These are phyloP conservation scores for Peromyscus polionotus DNA, from an alignment of 2,113 vertebrate species.

Conservation along the genomic window DNA sequence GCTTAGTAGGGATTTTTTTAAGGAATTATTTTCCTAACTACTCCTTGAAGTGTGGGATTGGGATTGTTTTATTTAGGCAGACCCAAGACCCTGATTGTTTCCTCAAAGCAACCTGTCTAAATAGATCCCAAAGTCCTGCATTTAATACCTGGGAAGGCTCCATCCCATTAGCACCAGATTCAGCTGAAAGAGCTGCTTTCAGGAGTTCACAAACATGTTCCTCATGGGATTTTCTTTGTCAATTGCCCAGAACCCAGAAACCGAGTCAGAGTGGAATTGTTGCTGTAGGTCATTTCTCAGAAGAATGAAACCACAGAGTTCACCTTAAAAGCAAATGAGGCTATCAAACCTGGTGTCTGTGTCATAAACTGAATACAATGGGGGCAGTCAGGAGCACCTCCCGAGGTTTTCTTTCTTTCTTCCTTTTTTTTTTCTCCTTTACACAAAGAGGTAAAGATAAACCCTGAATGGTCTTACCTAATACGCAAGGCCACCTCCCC, in stretches of 20 bases:
- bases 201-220: not conserved
- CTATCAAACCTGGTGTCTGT: not conserved
- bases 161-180: constrained; percentile 43
- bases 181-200: not conserved
- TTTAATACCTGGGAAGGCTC: constrained; percentile 29
- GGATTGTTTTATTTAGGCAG: constrained; percentile 19
- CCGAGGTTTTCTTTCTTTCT: not conserved
- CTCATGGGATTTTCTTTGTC: not conserved
- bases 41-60: not conserved
- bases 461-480: not conserved
- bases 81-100: not conserved
- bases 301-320: not conserved
- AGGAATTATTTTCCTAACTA: not conserved
- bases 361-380: not conserved
- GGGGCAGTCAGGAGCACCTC: not conserved
- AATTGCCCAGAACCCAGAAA: constrained; percentile 33
- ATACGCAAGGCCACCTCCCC: not conserved
- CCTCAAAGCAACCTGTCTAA: constrained; percentile 52
- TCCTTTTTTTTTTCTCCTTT: not conserved
- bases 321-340: constrained; percentile 36
- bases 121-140: constrained; percentile 34
- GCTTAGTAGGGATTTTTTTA: too few relatives aligned
- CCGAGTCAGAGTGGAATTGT: not conserved
- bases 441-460: constrained; percentile 49
- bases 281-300: not conserved